Evolutionary conservation across 2,113 vertebrate species (phyloP), one percentile per base, ranked within the genome.

Genomic region (Ramphastos sulfuratus): DNA sequence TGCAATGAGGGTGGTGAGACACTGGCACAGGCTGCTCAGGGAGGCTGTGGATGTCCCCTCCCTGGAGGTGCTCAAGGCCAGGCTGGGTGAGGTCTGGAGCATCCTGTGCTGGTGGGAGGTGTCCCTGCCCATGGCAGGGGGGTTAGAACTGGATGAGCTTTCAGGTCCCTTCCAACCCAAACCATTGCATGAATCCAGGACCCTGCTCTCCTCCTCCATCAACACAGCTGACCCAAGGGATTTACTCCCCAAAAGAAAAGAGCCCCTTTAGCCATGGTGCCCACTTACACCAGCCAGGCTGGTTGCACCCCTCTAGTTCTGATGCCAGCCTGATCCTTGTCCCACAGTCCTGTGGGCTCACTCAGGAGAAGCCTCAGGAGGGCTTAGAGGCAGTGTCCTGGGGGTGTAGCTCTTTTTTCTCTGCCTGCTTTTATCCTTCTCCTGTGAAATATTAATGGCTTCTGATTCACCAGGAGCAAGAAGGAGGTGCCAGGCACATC

Each of bases 251-350:
- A 78, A 48, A 21, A 54, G 28, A 25, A 25, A 37, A 19, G 12
- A 20, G 10, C 35, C 15, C 0, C 0, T 10, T 18, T 7, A 76
- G 2, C 8, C 25, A 0, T 1, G 2, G 5, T 3, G 17, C 30
- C n/a, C 21, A 19, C 33, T 33, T n/a, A 2, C 23, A 19, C 7
- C 66, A 63, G 52, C 58, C 25, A 8, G n/a, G 13, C 54, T 52
- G 33, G 18, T 65, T 46, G 56, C 56, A 16, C 8, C 59, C n/a
- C 2, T 0, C 0, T 0, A 1, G 13, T 31, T 30, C 59, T 3
- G 0, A 12, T 15, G 14, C 23, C 6, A 0, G n/a, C 46, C 85
- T 4, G 60, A 39, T 15, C 7, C 48, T n/a, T 1, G 3, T 7
- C 33, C 48, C 5, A 0, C 1, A 2, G 42, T 31, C 33, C 72